These are phyloP conservation scores for Liolophura sinensis DNA, from an alignment of 1,140 invertebrate species.

Conservation along the genomic window DNA sequence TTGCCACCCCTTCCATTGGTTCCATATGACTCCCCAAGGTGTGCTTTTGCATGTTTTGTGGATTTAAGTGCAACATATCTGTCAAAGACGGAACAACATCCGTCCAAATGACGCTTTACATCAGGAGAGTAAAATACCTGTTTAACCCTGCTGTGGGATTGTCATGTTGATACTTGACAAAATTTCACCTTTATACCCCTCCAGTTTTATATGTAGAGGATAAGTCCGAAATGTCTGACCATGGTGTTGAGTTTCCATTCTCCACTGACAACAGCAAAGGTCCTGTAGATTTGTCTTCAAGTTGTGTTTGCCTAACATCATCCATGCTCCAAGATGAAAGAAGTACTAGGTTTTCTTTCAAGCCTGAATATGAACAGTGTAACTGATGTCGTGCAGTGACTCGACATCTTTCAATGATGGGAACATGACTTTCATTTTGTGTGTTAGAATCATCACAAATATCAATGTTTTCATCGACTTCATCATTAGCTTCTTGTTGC, in stretches of 20 bases:
- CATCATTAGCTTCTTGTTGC: constrained; percentile 9
- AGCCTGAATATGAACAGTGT: too few relatives aligned
- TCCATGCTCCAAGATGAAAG: too few relatives aligned
- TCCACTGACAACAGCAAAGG: too few relatives aligned
- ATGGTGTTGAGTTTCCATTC: too few relatives aligned
- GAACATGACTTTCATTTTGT: too few relatives aligned
- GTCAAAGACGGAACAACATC: constrained; percentile 11
- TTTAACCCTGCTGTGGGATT: constrained; percentile 9
- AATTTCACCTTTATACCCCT: constrained; percentile 8
- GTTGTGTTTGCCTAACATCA: too few relatives aligned
- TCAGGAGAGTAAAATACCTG: constrained; percentile 20
- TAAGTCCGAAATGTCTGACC: background rate
- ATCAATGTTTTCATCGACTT: constrained; percentile 5
- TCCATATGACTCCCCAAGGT: constrained; percentile 12
- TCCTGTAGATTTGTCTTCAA: too few relatives aligned
- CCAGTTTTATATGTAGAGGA: background rate
- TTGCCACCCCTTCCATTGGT: constrained; percentile 39
- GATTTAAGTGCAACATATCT: constrained; percentile 12
- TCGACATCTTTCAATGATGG: too few relatives aligned
- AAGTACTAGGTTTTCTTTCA: too few relatives aligned
- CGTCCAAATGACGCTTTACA: constrained; percentile 16
- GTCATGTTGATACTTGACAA: constrained; percentile 16
- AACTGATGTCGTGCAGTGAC: too few relatives aligned
- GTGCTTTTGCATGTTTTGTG: too few relatives aligned
- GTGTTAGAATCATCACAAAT: too few relatives aligned